These are phyloP conservation scores for Drosophila auraria DNA, from an alignment of 1,140 invertebrate genomes.

Conservation along the genomic window DNA sequence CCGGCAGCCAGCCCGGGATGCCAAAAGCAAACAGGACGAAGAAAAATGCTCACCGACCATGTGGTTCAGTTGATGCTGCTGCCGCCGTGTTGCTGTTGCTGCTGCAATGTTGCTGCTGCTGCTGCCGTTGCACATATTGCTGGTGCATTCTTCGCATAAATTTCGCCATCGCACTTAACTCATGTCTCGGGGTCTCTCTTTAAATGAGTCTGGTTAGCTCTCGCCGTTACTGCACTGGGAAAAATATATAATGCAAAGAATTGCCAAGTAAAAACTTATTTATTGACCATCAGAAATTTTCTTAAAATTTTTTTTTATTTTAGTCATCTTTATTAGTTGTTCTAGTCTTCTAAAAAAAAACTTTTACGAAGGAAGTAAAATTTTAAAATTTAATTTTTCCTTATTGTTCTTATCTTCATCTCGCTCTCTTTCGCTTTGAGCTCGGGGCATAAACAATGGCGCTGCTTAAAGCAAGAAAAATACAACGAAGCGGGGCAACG, in stretches of 20 bases:
- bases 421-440: background rate
- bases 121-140: constrained; percentile 72
- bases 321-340: too few species aligned
- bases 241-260: background rate
- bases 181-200: constrained; percentile 71
- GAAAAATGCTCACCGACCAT: constrained; percentile 51
- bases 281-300: too few species aligned
- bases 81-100: constrained; percentile 17
- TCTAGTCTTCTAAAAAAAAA: background rate
- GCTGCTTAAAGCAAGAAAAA: constrained; percentile 64
- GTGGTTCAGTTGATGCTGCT: constrained; percentile 47
- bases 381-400: background rate
- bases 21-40: constrained; percentile 48
- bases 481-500: constrained; percentile 34
- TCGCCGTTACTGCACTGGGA: constrained; percentile 3
- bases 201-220: constrained; percentile 71
- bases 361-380: too few species aligned
- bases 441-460: constrained; percentile 61
- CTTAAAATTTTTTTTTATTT: too few species aligned
- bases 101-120: constrained; percentile 32
- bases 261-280: too few species aligned
- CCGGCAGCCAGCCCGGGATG: constrained; percentile 25
- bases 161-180: constrained; percentile 80
- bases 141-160: constrained; percentile 83
- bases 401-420: constrained; percentile 3